Evolutionary conservation across 2,888 invertebrate genomes (phyloP).

Genomic region (Drosophila neotestacea): DNA sequence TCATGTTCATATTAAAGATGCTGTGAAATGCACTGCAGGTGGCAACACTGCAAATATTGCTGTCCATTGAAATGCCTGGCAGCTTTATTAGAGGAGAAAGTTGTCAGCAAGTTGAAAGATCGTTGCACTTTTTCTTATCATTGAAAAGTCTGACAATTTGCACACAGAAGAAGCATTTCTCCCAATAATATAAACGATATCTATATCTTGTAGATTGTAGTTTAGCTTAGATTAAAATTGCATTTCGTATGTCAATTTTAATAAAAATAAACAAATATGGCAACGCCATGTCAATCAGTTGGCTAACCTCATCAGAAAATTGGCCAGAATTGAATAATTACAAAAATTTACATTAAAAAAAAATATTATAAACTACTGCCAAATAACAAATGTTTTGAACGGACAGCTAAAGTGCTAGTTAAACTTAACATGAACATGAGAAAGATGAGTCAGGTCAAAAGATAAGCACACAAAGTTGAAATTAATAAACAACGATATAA

Average conservation of each 20-base stretch:
- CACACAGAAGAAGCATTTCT: no score
- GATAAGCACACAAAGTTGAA: not conserved
- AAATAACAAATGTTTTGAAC: not conserved
- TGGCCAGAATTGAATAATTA: not conserved
- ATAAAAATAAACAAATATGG: not conserved
- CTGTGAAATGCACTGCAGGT: not conserved
- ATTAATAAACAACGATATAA: slow-evolving; percentile 11
- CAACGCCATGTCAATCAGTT: not conserved
- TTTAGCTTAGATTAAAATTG: no score
- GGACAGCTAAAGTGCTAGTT: not conserved
- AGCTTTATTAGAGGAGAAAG: not conserved
- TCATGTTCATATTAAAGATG: slow-evolving; percentile 6
- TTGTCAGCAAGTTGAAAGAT: no score
- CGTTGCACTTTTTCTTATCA: no score
- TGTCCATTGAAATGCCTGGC: not conserved
- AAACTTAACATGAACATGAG: slow-evolving; percentile 6
- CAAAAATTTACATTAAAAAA: not conserved
- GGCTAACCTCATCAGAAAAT: not conserved
- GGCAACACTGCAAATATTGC: slow-evolving; percentile 8
- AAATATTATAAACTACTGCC: not conserved
- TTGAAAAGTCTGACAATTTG: no score
- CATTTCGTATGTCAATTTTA: no score
- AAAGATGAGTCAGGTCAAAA: not conserved
- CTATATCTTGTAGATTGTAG: no score
- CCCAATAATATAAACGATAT: no score